Conservation (phyloP, 2,113 vertebrate genomes). For the Damaliscus lunatus region DNA sequence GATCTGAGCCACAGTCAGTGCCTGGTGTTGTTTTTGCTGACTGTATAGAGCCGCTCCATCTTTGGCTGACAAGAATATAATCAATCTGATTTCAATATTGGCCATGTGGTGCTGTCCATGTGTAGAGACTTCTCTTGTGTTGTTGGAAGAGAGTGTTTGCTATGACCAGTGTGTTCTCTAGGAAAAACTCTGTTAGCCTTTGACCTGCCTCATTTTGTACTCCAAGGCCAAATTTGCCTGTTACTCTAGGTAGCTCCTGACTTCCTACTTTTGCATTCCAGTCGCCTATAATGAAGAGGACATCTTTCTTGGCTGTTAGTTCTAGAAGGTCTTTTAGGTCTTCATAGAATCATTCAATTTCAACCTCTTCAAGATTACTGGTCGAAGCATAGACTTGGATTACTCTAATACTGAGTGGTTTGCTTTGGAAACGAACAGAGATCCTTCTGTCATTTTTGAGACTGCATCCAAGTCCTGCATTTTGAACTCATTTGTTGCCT, state of each 20-base stretch:
- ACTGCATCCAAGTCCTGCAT: neutral
- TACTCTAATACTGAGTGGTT: neutral
- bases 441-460: neutral
- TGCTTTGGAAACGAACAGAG: neutral
- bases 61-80: neutral
- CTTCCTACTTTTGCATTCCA: neutral
- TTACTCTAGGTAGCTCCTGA: neutral
- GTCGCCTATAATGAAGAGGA: neutral
- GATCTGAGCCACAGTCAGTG: neutral
- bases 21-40: neutral
- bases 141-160: neutral
- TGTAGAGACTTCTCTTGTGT: neutral
- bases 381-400: neutral
- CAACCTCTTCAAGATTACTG: neutral
- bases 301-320: neutral
- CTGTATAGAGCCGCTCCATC: neutral
- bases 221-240: neutral
- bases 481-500: neutral
- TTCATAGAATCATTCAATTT: neutral
- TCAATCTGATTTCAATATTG: neutral
- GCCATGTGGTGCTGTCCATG: neutral
- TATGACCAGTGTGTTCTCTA: neutral
- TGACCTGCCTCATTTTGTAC: rapidly evolving
- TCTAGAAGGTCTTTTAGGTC: neutral
- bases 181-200: neutral